Evolutionary conservation across 2,888 invertebrate species (phyloP), one percentile per base, ranked within the genome.

Genomic region (Anagyrus pseudococci): DNA sequence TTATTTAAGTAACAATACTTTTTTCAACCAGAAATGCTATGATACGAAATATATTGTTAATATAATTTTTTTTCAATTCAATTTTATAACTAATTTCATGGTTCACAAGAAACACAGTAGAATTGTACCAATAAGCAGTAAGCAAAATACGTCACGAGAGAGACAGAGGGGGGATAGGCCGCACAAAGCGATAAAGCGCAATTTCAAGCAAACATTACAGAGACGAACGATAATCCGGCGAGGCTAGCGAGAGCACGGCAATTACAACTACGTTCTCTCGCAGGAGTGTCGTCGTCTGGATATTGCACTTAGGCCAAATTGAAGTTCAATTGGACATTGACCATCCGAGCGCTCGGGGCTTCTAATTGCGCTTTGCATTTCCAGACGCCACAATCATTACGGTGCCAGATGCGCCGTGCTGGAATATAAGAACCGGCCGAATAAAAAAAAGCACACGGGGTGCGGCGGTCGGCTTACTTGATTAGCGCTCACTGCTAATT

Each of bases 321-420:
- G 72, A 64, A 72, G 73, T 73, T 73, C 73, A 73, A 73, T 73
- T 73, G 72, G 69, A 68, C 73, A 72, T 73, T 73, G 73, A 71
- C 73, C 73, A 53, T 46, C 52, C 20, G 20, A 23, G 44, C 49
- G 17, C 3, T 13, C 33, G 19, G 7, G 33, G 25, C 46, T 47
- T 54, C 56, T 61, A 61, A 61, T 61, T 56, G 61, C 55, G 46
- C 61, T 56, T 61, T 61, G 50, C 49, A 61, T 61, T 61, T 55
- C 56, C 56, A 61, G 61, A 60, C 54, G 54, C 40, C 40, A 22
- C 53, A 22, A 41, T 54, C 60, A 41, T 60, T 60, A 54, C 26
- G 25, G n/a, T n/a, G 26, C 20, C 33, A 23, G 20, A 58, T 29
- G 40, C 19, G 41, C 26, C 26, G 43, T 43, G 37, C 23, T 8